A percentile compares a stretch with the other conserved stretches of the same genome.
Evolutionary conservation across 1,140 invertebrate genomes (phyloP).

Genomic region (Papilio aristodemus): DNA sequence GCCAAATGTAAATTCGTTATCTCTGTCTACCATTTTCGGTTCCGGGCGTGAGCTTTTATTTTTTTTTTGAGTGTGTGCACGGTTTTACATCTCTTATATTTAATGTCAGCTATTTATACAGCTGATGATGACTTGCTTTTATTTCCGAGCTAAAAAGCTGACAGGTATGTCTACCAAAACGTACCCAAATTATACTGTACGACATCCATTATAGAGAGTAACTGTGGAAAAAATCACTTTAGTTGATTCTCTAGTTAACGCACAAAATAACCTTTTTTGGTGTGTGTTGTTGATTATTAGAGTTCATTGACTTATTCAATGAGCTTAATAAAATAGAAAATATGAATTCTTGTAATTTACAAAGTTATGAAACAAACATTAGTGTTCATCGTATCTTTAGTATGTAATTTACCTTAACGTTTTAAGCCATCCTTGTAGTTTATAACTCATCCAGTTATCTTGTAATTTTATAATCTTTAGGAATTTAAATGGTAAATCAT

Average conservation of each 20-base stretch:
- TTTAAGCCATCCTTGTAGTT: no score
- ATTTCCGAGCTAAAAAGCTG: slow-evolving; percentile 46
- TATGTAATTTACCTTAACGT: no score
- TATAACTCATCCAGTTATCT: no score
- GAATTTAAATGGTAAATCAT: no score
- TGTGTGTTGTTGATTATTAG: background rate
- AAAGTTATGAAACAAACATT: no score
- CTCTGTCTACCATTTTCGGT: no score
- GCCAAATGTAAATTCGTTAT: no score
- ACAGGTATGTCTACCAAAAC: slow-evolving; percentile 49
- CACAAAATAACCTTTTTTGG: slow-evolving; percentile 15
- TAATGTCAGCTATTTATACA: slow-evolving; percentile 71
- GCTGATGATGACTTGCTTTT: slow-evolving; percentile 65
- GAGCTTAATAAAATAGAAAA: background rate
- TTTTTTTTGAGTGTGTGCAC: background rate
- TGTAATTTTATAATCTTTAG: no score
- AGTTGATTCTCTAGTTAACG: slow-evolving; percentile 13
- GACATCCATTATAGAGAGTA: slow-evolving; percentile 56
- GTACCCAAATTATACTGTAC: slow-evolving; percentile 59
- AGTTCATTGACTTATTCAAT: background rate
- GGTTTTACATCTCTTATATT: slow-evolving; percentile 36
- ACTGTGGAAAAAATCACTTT: slow-evolving; percentile 38
- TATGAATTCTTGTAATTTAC: no score
- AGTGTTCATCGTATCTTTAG: no score
- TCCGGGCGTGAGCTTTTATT: no score